A percentile compares a stretch with the other conserved stretches of the same genome.
Evolutionary conservation across 1,140 invertebrate species (phyloP).

Genomic region (Heliothis virescens): DNA sequence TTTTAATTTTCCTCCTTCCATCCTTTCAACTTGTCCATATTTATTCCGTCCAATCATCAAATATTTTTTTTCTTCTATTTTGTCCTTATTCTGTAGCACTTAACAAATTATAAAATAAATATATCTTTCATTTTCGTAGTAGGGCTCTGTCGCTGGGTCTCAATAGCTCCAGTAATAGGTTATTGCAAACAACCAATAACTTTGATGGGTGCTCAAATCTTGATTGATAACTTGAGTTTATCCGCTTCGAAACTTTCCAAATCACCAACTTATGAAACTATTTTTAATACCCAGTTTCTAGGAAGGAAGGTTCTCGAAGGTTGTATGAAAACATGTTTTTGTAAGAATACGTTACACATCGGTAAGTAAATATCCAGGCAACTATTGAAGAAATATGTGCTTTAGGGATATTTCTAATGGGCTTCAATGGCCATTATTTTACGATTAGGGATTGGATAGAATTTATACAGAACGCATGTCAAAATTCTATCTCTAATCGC

Average conservation of each 20-base stretch:
- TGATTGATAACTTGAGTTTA: constrained; percentile 34
- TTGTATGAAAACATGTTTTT: background rate
- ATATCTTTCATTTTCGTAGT: background rate
- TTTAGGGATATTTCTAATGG: too few species aligned
- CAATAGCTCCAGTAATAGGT: constrained; percentile 8
- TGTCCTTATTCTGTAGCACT: too few species aligned
- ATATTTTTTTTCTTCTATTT: too few species aligned
- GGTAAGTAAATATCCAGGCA: background rate
- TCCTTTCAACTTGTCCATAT: too few species aligned
- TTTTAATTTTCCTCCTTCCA: too few species aligned
- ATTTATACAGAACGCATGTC: too few species aligned
- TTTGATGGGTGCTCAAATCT: constrained; percentile 29
- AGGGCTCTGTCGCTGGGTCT: background rate
- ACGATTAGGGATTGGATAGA: too few species aligned
- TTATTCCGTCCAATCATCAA: too few species aligned
- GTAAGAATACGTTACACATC: background rate
- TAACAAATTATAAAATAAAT: background rate
- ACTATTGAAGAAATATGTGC: too few species aligned
- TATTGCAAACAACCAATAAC: constrained; percentile 7
- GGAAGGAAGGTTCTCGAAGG: background rate
- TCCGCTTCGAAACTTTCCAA: constrained; percentile 1
- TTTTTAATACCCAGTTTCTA: constrained; percentile 4
- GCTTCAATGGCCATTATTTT: too few species aligned
- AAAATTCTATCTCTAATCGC: too few species aligned
- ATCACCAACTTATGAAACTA: constrained; percentile 1